Percentiles rank a stretch among this genome's conserved stretches.
phyloP scores from a whole-genome alignment of 2,113 vertebrate species.

The Anolis sagrei region DNA sequence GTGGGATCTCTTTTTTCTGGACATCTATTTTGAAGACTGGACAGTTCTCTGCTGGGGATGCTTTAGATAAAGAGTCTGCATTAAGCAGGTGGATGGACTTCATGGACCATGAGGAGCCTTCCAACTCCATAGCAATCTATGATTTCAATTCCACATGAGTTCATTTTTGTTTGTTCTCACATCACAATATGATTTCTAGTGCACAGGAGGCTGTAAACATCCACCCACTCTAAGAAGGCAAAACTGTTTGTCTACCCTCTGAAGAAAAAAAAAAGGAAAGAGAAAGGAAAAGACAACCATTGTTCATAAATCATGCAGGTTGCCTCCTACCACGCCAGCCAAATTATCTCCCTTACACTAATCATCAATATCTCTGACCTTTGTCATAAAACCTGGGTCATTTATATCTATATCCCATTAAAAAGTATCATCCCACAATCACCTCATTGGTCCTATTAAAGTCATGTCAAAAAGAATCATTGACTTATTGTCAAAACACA shows the following conservation, averaged over 20 bases:
- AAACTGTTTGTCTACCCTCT: neutral
- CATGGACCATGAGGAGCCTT: neutral
- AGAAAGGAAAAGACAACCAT: neutral
- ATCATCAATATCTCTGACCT: constrained; percentile 76
- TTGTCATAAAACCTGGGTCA: constrained; percentile 76
- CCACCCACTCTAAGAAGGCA: neutral
- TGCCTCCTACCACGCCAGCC: constrained; percentile 68
- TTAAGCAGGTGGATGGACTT: neutral
- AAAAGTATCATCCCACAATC: constrained; percentile 73
- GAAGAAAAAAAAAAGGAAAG: neutral
- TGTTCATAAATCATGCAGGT: constrained; percentile 69
- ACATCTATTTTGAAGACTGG: neutral
- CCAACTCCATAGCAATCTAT: neutral
- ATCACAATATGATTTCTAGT: neutral
- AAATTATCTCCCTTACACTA: constrained; percentile 75
- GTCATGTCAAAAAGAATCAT: constrained; percentile 77
- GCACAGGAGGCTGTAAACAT: neutral
- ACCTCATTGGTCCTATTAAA: constrained; percentile 76
- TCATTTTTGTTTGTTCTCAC: too few species aligned
- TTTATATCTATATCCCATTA: constrained; percentile 75
- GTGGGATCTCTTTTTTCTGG: neutral
- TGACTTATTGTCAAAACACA: constrained; percentile 78
- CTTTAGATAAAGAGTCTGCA: neutral
- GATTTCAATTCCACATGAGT: neutral
- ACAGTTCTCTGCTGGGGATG: neutral